Base-by-base conservation (phyloP, 2,797 vertebrate genomes). In the Sebastes dallii region DNA sequence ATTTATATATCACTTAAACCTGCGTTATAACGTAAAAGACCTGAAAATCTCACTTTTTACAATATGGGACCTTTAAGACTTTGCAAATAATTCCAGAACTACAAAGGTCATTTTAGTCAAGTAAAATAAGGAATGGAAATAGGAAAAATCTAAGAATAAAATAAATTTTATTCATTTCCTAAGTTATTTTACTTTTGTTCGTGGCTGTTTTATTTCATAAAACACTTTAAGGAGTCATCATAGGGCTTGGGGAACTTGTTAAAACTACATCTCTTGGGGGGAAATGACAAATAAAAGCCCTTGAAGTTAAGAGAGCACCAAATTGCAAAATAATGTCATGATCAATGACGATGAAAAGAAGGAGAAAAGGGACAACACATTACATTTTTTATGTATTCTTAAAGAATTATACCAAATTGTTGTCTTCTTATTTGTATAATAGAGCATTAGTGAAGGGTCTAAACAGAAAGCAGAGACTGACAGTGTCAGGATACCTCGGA, bases 401-500 rank as follows among this genome's bases (percentile, higher is more conserved):
- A 60, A 61, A 32, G 1, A 34, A 50, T 50, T 14, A 61, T 30
- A 46, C 5, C 12, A 8, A 29, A 59, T 42, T 1, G 4, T 72
- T 60, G 18, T 8, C 24, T 56, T 36, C n/a, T 24, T 2, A 2
- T 58, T 58, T 59, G 2, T 0, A 29, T 29, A 1, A 30, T 60
- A 20, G 18, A 13, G 55, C 24, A 58, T 14, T 14, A 25, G 24
- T 27, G 24, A 25, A 25, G 13, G 24, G 12, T 27, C 8, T 25
- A 11, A 46, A 39, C 36, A 42, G 22, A 18, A 65, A 39, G 24
- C 54, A 55, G 50, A 29, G 5, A 25, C 16, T 46, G 16, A 46
- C 42, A 46, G 29, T 50, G 12, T 22, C 24, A 20, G 0, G 29
- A 55, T 29, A 8, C 4, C 8, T 36, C 1, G 9, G 0, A 1